Conservation (phyloP, 2,888 invertebrate species). For the Cerceris rybyensis region DNA sequence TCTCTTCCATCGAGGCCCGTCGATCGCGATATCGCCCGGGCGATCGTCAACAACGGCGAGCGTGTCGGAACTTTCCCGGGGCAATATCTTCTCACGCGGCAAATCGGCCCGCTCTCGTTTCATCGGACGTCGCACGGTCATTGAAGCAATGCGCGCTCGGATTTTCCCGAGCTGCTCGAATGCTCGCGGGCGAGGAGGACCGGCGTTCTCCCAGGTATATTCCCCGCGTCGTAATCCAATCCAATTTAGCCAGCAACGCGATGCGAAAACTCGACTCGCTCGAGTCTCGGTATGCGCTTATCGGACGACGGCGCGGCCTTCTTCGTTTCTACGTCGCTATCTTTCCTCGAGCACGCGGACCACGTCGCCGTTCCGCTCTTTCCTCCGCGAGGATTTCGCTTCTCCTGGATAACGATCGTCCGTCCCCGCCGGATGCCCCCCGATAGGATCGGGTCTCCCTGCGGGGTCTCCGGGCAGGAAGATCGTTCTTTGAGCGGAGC, state of each 20-base stretch:
- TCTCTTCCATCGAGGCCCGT: too few relatives aligned
- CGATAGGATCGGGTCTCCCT: too few relatives aligned
- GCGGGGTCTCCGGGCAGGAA: too few relatives aligned
- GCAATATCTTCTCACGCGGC: neutral
- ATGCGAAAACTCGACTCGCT: slow-evolving; percentile 59
- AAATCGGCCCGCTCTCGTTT: neutral
- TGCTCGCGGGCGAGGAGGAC: neutral
- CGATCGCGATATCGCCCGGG: neutral
- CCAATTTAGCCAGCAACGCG: slow-evolving; percentile 40
- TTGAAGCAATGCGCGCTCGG: neutral
- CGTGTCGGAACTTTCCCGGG: neutral
- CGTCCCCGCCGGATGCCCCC: neutral
- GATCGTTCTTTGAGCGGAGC: too few relatives aligned
- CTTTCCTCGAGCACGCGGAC: slow-evolving; percentile 13
- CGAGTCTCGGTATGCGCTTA: slow-evolving; percentile 57
- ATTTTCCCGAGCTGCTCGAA: neutral
- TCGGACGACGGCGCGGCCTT: slow-evolving; percentile 41
- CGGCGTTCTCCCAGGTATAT: slow-evolving; percentile 47
- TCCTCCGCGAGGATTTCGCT: slow-evolving; percentile 14
- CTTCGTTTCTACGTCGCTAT: slow-evolving; percentile 36
- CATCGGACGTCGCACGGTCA: neutral
- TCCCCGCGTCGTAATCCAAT: slow-evolving; percentile 50
- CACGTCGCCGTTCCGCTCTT: slow-evolving; percentile 18
- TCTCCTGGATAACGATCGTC: slow-evolving; percentile 24
- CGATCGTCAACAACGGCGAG: slow-evolving; percentile 1